Evolutionary conservation across 35 echinoderm and acorn worm genomes (phyloP).

Genomic region (Antedon bifida): DNA sequence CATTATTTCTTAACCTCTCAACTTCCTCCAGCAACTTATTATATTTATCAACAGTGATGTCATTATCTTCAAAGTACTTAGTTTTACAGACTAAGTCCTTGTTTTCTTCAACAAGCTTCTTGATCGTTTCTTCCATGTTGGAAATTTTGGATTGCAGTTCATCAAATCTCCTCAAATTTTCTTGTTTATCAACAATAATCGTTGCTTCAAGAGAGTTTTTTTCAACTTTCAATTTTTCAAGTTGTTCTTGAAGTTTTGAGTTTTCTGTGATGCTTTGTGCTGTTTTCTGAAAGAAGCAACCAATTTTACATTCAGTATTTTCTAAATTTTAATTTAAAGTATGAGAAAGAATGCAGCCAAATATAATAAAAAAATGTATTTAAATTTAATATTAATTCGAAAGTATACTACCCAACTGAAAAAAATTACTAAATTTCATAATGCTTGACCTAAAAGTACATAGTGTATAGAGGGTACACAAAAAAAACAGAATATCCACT

Average conservation of each 20-base stretch:
- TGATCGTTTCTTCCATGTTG: neutral
- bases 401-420: too few species aligned
- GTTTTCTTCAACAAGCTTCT: too few species aligned
- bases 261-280: neutral
- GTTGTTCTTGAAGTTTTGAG: neutral
- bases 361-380: too few species aligned
- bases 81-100: neutral
- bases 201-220: neutral
- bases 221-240: neutral
- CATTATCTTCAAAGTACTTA: neutral
- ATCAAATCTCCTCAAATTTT: neutral
- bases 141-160: neutral
- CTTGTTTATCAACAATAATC: neutral
- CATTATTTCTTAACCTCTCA: neutral
- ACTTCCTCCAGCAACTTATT: neutral
- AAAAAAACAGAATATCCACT: too few species aligned
- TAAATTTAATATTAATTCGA: too few species aligned
- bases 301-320: too few species aligned
- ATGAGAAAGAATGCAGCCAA: too few species aligned
- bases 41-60: neutral
- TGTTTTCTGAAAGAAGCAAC: neutral
- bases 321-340: too few species aligned
- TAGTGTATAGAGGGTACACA: too few species aligned
- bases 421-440: too few species aligned
- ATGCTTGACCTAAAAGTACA: too few species aligned